Conservation (phyloP, 2,113 vertebrate genomes). For the Lota lota region DNA sequence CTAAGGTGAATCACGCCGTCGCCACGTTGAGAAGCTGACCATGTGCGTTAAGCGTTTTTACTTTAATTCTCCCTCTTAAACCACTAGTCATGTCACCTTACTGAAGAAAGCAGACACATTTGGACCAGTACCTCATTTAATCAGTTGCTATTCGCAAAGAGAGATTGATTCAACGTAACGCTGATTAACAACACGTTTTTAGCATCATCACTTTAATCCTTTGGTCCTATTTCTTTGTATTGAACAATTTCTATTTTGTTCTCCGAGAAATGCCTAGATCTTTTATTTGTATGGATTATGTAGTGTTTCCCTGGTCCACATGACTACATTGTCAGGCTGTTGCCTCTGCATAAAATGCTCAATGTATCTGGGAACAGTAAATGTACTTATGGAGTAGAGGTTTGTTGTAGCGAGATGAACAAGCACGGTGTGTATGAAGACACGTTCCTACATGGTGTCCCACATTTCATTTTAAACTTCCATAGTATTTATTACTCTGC, state of each 20-base stretch:
- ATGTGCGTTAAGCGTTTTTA: slow-evolving; percentile 17
- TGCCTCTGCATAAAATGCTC: not conserved
- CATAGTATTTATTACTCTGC: slow-evolving; percentile 62
- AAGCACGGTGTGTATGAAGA: slow-evolving; percentile 1
- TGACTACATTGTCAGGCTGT: slow-evolving; percentile 14
- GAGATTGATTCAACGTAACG: slow-evolving; percentile 29
- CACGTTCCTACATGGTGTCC: not conserved
- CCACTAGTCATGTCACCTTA: slow-evolving; percentile 50
- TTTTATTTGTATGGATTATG: slow-evolving; percentile 25
- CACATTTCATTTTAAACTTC: slow-evolving; percentile 61
- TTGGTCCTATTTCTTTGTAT: slow-evolving; percentile 56
- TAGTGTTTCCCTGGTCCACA: slow-evolving; percentile 28
- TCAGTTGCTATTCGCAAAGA: slow-evolving; percentile 26
- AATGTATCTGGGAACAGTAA: not conserved
- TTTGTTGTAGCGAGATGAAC: slow-evolving; percentile 13
- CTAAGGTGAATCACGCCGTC: slow-evolving; percentile 54
- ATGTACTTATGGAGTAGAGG: slow-evolving; percentile 33
- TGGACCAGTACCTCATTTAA: slow-evolving; percentile 73
- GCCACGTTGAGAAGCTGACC: slow-evolving; percentile 41
- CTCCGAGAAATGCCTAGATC: too few relatives aligned
- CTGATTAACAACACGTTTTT: slow-evolving; percentile 47
- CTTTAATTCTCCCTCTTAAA: slow-evolving; percentile 14
- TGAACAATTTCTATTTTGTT: slow-evolving; percentile 2
- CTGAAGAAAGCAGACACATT: slow-evolving; percentile 67
- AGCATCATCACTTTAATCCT: slow-evolving; percentile 59